These are phyloP conservation scores for Lordiphosa clarofinis DNA, from an alignment of 1,140 invertebrate genomes.

Conservation along the genomic window DNA sequence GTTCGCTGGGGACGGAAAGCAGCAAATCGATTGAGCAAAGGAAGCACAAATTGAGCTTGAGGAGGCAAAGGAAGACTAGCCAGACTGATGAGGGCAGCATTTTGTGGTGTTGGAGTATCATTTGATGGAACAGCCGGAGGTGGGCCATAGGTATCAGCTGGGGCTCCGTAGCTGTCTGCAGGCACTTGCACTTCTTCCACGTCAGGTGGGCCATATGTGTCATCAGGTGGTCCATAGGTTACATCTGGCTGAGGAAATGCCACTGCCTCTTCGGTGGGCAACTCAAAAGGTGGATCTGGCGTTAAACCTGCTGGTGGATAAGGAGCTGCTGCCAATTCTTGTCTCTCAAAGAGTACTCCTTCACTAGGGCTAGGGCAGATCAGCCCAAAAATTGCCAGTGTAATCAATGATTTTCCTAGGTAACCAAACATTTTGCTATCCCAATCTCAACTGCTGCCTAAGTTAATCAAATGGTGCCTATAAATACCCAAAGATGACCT, in stretches of 20 bases:
- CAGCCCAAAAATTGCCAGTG: constrained; percentile 27
- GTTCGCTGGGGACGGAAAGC: constrained; percentile 41
- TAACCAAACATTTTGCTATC: constrained; percentile 48
- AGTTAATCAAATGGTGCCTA: constrained; percentile 20
- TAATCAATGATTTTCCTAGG: constrained; percentile 18
- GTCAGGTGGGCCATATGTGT: constrained; percentile 36
- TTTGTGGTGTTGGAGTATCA: constrained; percentile 17
- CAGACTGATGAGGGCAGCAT: constrained; percentile 44
- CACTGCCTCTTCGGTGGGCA: constrained; percentile 56
- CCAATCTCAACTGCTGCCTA: constrained; percentile 39
- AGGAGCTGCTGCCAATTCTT: constrained; percentile 39
- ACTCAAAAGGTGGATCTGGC: constrained; percentile 60
- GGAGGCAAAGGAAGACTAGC: constrained; percentile 50
- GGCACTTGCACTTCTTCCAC: constrained; percentile 21
- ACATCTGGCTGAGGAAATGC: constrained; percentile 42
- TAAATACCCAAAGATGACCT: constrained; percentile 50
- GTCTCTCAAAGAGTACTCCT: constrained; percentile 33
- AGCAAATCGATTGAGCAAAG: constrained; percentile 46
- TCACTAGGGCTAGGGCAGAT: neutral
- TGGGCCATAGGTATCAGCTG: constrained; percentile 20
- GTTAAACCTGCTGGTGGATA: constrained; percentile 63
- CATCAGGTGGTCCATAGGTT: constrained; percentile 50
- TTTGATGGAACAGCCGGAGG: constrained; percentile 23
- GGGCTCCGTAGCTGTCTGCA: constrained; percentile 28
- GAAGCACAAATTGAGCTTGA: constrained; percentile 47